Evolutionary conservation across 2,113 vertebrate genomes (phyloP), one percentile per base, ranked within the genome.

Genomic region (Gymnobelideus leadbeateri): DNA sequence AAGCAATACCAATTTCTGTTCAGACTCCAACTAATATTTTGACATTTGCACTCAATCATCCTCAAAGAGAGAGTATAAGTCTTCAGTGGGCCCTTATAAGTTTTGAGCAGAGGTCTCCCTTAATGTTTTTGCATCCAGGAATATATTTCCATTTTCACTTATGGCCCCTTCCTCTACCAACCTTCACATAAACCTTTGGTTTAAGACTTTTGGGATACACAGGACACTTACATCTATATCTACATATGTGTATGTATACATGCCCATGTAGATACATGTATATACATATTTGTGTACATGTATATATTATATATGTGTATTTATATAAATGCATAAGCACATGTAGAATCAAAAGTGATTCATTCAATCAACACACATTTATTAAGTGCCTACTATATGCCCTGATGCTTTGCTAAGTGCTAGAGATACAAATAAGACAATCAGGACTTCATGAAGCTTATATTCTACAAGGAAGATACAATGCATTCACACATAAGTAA

Each of bases 351-450:
- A 84, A 84, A 84, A 84, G 19, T 43, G n/a, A 43, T 84, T 84
- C 19, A 43, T 2, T 52, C 50, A 91, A 49, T 55, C 57, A 46
- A 92, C 51, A 92, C 21, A 50, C 91, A 91, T 95, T 93, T 91
- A 77, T 50, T 92, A 84, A 92, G 43, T 37, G 68, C 47, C 12
- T 91, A 49, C 57, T 91, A 37, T 28, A 31, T 57, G 46, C 77
- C n/a, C 50, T 51, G 68, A 94, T 23, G 89, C 51, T 84, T 31
- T 24, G 94, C 46, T 68, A 91, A 91, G 61, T 68, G 37, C 25
- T 53, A 10, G 52, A 55, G 31, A 94, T 61, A 91, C 4, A 43
- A 2, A 16, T 91, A 84, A 91, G 31, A 9, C 8, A 8, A 4
- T 51, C 2, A 61, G 89, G 57, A 57, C 53, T 61, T 92, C 47